These are phyloP conservation scores for Anarsia innoxiella DNA, from an alignment of 2,888 invertebrate genomes.

Conservation along the genomic window DNA sequence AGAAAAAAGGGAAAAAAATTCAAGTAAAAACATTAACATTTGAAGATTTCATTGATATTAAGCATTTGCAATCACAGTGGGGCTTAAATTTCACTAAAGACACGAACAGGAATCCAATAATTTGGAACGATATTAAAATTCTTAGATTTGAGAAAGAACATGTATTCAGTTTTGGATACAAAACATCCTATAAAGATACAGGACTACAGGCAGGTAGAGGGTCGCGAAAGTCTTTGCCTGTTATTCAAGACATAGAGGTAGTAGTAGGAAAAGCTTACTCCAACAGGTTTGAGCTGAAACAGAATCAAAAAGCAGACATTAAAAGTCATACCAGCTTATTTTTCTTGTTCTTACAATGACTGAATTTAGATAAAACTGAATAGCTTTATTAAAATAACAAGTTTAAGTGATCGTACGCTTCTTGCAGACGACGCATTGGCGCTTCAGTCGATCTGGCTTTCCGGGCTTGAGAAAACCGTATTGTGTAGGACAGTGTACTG, in stretches of 20 bases:
- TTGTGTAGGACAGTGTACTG: too few species aligned
- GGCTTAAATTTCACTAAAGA: conserved; percentile 1
- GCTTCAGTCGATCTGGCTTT: too few species aligned
- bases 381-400: too few species aligned
- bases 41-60: conserved; percentile 17
- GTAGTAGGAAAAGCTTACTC: neutral
- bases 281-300: neutral
- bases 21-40: conserved; percentile 18
- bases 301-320: neutral
- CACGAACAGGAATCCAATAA: neutral
- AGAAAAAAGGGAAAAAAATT: conserved; percentile 14
- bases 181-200: conserved; percentile 7
- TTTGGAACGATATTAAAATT: conserved; percentile 6
- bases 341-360: neutral
- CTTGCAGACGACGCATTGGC: too few species aligned
- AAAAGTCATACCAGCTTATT: conserved; percentile 1
- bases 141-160: conserved; percentile 1
- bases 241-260: neutral
- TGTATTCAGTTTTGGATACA: conserved; percentile 7
- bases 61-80: conserved; percentile 4
- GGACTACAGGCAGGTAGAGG: conserved; percentile 3
- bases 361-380: neutral
- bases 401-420: too few species aligned
- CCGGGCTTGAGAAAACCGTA: too few species aligned
- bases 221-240: conserved; percentile 1